phyloP scores from a whole-genome alignment of 2,888 invertebrate genomes.

The Acholoe squamosa region DNA sequence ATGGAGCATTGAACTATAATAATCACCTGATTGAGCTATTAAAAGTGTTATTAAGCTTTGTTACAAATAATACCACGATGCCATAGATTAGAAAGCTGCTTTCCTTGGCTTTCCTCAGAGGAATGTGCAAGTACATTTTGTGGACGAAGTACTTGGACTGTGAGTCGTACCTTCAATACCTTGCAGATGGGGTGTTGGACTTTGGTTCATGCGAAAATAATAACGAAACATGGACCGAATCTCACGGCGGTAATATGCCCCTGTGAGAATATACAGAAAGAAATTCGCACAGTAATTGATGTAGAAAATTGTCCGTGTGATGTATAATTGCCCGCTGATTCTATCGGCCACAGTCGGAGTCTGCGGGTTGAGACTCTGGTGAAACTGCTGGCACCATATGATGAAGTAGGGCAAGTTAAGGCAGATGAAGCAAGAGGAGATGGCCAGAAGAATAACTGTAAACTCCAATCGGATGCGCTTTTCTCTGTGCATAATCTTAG shows the following conservation, averaged over 20 bases:
- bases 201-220: conserved; percentile 49
- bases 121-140: conserved; percentile 44
- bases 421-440: conserved; percentile 79
- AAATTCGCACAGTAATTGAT: conserved; percentile 80
- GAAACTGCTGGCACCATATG: conserved; percentile 74
- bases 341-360: conserved; percentile 49
- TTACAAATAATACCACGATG: too few species aligned
- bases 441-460: conserved; percentile 79
- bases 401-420: conserved; percentile 80
- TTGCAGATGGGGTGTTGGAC: not conserved
- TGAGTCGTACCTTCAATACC: conserved; percentile 28
- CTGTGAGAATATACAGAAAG: conserved; percentile 79
- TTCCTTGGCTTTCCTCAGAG: not conserved
- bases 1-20: too few species aligned
- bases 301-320: conserved; percentile 62
- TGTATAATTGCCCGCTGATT: conserved; percentile 58
- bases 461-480: conserved; percentile 74
- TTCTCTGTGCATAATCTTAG: conserved; percentile 63
- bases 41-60: too few species aligned
- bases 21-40: too few species aligned
- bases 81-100: too few species aligned
- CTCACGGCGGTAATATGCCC: conserved; percentile 78
- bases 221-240: conserved; percentile 69
- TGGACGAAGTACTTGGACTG: conserved; percentile 50
- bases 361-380: conserved; percentile 62